Conservation (phyloP, 2,113 vertebrate genomes). For the Promerops cafer region DNA sequence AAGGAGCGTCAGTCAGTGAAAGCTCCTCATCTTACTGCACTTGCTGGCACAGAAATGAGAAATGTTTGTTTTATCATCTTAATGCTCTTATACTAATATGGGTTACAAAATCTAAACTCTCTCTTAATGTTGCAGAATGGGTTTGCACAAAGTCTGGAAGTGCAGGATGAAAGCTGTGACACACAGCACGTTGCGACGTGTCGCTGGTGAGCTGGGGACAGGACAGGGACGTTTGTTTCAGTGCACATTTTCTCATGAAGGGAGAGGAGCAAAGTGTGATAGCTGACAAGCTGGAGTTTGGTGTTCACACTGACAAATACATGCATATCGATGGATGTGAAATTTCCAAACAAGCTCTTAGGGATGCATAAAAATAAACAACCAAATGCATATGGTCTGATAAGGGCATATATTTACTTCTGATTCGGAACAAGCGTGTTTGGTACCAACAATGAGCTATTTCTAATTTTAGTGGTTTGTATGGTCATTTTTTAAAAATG, state of each 20-base stretch:
- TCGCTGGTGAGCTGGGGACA: neutral
- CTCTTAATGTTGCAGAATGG: neutral
- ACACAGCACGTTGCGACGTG: rapidly evolving
- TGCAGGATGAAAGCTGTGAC: neutral
- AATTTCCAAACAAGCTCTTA: neutral
- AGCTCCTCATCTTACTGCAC: neutral
- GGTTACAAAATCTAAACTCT: neutral
- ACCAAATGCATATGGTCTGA: neutral
- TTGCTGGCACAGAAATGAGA: neutral
- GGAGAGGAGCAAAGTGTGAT: neutral
- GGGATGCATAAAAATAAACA: neutral
- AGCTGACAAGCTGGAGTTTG: neutral
- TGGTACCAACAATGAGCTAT: neutral
- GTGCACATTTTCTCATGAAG: rapidly evolving
- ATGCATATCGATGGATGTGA: neutral
- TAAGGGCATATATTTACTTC: neutral
- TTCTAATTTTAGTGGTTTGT: neutral
- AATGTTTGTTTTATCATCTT: neutral
- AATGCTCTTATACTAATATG: neutral
- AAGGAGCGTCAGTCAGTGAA: neutral
- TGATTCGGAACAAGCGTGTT: rapidly evolving
- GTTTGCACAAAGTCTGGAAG: neutral
- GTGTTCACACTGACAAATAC: neutral
- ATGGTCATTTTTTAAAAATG: neutral
- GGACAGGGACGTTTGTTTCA: neutral